Percentiles rank a stretch among this genome's conserved stretches.
Conservation (phyloP, 2,113 vertebrate genomes). For the Ancistrus triradiatus region DNA sequence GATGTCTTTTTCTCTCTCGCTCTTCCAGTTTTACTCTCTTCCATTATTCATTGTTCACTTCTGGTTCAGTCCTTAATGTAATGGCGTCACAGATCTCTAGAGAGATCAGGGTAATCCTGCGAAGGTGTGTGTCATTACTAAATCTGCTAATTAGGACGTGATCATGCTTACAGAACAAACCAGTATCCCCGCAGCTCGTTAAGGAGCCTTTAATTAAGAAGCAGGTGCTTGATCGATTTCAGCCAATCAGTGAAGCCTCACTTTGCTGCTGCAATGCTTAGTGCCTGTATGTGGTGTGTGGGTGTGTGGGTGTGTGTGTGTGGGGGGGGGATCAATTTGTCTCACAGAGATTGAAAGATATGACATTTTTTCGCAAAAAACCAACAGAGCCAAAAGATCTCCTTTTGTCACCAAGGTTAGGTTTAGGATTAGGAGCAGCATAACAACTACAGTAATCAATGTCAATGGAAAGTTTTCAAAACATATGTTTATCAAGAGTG, state of each 20-base stretch:
- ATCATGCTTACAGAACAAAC: background rate
- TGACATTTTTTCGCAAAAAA: too few relatives aligned
- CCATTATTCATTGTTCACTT: background rate
- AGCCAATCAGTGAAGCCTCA: slow-evolving; percentile 6
- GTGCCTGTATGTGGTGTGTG: slow-evolving; percentile 1
- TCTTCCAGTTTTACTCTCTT: too few relatives aligned
- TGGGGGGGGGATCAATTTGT: background rate
- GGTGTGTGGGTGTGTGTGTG: background rate
- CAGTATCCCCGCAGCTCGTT: slow-evolving; percentile 1
- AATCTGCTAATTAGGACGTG: slow-evolving; percentile 1
- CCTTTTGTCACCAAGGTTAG: too few relatives aligned
- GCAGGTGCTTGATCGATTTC: slow-evolving; percentile 21
- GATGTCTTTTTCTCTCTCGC: too few relatives aligned
- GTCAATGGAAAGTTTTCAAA: too few relatives aligned
- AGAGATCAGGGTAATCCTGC: background rate
- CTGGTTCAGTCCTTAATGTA: background rate
- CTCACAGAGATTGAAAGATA: too few relatives aligned
- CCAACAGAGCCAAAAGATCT: too few relatives aligned
- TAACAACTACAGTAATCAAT: too few relatives aligned
- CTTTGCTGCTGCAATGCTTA: background rate
- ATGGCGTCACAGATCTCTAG: background rate
- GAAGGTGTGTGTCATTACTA: background rate
- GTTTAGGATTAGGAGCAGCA: too few relatives aligned
- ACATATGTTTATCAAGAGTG: too few relatives aligned
- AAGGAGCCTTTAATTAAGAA: slow-evolving; percentile 26